These are phyloP conservation scores for Papilio xuthus DNA, from an alignment of 1,140 invertebrate genomes.

Conservation along the genomic window DNA sequence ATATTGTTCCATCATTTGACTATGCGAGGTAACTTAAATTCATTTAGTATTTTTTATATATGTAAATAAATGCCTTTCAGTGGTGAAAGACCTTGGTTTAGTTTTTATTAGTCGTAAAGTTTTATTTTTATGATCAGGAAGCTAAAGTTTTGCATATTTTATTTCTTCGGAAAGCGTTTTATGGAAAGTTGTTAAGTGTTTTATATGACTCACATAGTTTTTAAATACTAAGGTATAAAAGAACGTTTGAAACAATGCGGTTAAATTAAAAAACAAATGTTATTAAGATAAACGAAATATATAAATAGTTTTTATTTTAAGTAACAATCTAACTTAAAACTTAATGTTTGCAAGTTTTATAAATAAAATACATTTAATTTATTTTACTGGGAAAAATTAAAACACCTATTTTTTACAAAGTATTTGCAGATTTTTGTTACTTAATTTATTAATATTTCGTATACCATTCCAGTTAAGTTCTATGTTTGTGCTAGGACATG, in stretches of 20 bases:
- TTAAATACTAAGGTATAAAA: neutral
- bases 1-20: no score
- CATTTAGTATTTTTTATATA: neutral
- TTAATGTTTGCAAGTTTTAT: no score
- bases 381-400: no score
- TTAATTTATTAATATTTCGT: no score
- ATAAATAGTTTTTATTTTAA: no score
- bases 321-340: no score
- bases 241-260: neutral
- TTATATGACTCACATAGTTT: neutral
- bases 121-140: constrained; percentile 2
- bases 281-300: neutral
- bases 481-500: no score
- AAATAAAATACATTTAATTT: no score
- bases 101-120: constrained; percentile 13
- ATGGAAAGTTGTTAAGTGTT: constrained; percentile 10
- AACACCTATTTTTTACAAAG: no score
- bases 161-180: constrained; percentile 18
- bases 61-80: neutral
- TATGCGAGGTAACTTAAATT: no score
- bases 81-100: neutral
- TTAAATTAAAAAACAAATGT: neutral
- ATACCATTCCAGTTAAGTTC: no score
- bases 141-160: neutral
- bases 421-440: no score